A percentile compares a stretch with the other conserved stretches of the same genome.
These are phyloP conservation scores for Frankliniella intonsa DNA, from an alignment of 2,888 invertebrate genomes.

Conservation along the genomic window DNA sequence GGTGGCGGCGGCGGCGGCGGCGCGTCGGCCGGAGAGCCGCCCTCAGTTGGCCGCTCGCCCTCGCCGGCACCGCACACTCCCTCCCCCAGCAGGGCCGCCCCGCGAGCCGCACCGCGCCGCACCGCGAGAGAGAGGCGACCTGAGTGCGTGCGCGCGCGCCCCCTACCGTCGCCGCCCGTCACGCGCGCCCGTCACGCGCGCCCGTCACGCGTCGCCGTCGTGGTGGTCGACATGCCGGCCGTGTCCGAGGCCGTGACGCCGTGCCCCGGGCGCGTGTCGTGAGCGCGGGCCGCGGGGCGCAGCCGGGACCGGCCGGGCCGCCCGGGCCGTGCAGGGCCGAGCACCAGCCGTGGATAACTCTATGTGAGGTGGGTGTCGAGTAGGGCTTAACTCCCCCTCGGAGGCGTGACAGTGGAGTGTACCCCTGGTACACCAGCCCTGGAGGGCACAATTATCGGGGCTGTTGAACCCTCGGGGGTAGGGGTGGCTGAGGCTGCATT, in stretches of 20 bases:
- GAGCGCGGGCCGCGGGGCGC: background rate
- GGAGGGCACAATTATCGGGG: no score
- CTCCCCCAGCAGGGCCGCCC: background rate
- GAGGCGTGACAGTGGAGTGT: no score
- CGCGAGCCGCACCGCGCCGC: background rate
- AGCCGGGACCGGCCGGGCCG: background rate
- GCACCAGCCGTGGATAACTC: background rate
- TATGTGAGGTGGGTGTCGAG: background rate
- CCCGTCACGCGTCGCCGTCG: background rate
- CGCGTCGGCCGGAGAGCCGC: background rate
- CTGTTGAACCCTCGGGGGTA: no score
- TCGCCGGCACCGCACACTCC: background rate
- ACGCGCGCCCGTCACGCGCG: background rate
- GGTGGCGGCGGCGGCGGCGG: background rate
- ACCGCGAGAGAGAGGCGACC: background rate
- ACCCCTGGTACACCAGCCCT: no score
- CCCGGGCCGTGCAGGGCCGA: background rate
- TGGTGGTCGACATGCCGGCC: background rate
- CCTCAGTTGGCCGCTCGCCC: conserved; percentile 9
- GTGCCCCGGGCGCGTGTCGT: background rate
- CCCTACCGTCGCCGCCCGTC: no score
- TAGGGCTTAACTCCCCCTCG: background rate
- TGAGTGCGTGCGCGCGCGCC: no score
- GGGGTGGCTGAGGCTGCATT: background rate
- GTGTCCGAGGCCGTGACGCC: background rate